Evolutionary conservation across 2,888 invertebrate species (phyloP).

Genomic region (Sinotaia quadrata): DNA sequence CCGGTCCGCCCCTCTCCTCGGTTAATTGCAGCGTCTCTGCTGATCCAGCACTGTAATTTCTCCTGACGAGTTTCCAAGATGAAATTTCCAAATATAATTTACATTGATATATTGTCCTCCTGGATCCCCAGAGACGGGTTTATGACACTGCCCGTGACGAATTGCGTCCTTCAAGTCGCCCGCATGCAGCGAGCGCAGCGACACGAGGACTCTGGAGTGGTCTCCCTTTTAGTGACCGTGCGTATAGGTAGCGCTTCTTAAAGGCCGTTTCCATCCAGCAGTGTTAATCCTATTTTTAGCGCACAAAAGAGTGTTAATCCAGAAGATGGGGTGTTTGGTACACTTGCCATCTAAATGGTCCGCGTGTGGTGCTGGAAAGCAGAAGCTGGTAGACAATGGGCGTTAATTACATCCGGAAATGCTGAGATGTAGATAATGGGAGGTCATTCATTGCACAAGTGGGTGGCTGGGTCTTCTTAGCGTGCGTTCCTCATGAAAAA

Average conservation of each 20-base stretch:
- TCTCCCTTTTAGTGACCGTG: background rate
- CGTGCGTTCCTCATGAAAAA: too few relatives aligned
- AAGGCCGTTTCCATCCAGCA: background rate
- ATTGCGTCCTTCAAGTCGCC: conserved; percentile 23
- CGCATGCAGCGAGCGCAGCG: conserved; percentile 20
- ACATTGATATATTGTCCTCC: conserved; percentile 39
- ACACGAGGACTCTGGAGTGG: conserved; percentile 19
- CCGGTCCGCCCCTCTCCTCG: background rate
- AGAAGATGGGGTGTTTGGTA: background rate
- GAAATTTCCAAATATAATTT: conserved; percentile 42
- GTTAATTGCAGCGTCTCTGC: background rate
- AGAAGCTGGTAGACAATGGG: background rate
- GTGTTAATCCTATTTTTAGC: conserved; percentile 15
- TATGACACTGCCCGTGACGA: conserved; percentile 33
- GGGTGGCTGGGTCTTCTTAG: too few relatives aligned
- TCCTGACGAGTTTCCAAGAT: conserved; percentile 33
- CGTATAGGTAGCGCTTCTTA: background rate
- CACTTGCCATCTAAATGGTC: background rate
- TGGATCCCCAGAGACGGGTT: conserved; percentile 17
- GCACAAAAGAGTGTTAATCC: conserved; percentile 5
- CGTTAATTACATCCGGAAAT: background rate
- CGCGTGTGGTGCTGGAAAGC: conserved; percentile 3
- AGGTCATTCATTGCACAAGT: too few relatives aligned
- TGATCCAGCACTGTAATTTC: background rate
- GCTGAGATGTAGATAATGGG: too few relatives aligned